phyloP scores from a whole-genome alignment of 1,140 invertebrate genomes.

The Leptinotarsa lineolata region DNA sequence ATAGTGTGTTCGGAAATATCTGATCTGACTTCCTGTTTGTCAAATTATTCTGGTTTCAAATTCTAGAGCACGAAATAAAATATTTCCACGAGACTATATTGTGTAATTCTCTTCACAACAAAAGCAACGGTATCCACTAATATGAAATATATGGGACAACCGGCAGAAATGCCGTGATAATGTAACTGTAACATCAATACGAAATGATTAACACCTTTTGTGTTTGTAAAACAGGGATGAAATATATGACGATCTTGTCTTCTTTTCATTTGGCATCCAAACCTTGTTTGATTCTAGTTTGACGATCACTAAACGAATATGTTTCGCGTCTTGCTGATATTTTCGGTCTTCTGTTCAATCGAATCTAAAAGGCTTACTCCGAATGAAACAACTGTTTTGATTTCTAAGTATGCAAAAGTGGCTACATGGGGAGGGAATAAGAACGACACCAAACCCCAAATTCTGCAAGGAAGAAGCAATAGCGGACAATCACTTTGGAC shows the following conservation, averaged over 20 bases:
- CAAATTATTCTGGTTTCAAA: no score
- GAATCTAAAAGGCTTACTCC: constrained; percentile 32
- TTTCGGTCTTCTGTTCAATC: constrained; percentile 19
- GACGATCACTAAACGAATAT: constrained; percentile 17
- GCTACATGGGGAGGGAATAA: constrained; percentile 45
- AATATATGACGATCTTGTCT: constrained; percentile 36
- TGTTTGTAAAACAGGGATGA: constrained; percentile 43
- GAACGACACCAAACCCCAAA: constrained; percentile 25
- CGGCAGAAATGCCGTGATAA: not conserved
- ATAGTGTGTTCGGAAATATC: no score
- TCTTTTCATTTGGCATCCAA: constrained; percentile 23
- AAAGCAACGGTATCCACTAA: constrained; percentile 10
- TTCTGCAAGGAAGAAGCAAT: constrained; percentile 37
- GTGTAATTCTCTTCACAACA: not conserved
- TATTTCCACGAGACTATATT: not conserved
- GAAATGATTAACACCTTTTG: constrained; percentile 45
- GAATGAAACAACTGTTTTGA: constrained; percentile 37
- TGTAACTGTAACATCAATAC: constrained; percentile 49
- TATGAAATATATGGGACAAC: constrained; percentile 10
- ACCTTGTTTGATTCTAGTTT: constrained; percentile 28
- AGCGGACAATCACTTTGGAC: constrained; percentile 47
- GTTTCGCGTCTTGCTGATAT: constrained; percentile 24
- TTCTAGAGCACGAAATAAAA: not conserved
- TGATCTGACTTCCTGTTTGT: no score
- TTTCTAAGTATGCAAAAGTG: constrained; percentile 53